Conservation (phyloP, 2,797 vertebrate species). For the Nannoperca obscura region DNA sequence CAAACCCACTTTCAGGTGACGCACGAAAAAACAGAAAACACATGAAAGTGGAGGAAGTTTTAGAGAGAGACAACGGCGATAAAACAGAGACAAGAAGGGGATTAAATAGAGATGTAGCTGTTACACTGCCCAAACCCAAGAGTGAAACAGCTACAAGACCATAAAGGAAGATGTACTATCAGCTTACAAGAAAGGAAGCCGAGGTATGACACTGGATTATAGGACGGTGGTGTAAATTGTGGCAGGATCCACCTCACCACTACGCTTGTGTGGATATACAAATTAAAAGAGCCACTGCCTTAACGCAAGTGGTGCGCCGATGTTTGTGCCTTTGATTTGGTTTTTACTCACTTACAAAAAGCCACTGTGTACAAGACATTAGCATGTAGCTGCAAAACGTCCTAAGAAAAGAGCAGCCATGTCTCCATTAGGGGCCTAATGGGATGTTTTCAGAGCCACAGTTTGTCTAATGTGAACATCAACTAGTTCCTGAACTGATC, state of each 20-base stretch:
- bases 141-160: neutral
- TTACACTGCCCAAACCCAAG: neutral
- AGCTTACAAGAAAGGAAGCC: neutral
- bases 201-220: neutral
- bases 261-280: neutral
- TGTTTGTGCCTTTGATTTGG: neutral
- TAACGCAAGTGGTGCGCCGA: neutral
- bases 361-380: neutral
- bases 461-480: conserved; percentile 33
- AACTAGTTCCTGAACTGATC: conserved; percentile 31
- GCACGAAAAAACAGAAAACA: conserved; percentile 24
- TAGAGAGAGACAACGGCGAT: neutral
- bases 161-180: neutral
- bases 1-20: conserved; percentile 35
- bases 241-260: neutral
- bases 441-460: conserved; percentile 32
- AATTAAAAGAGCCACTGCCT: neutral
- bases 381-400: conserved; percentile 6
- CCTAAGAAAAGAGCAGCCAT: neutral
- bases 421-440: conserved; percentile 35
- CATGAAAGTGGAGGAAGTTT: conserved; percentile 13
- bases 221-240: neutral
- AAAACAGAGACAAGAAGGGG: neutral
- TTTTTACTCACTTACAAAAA: neutral
- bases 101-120: conserved; percentile 2